Base-by-base conservation (phyloP, 2,797 vertebrate species). In the Arnoldichthys spilopterus region DNA sequence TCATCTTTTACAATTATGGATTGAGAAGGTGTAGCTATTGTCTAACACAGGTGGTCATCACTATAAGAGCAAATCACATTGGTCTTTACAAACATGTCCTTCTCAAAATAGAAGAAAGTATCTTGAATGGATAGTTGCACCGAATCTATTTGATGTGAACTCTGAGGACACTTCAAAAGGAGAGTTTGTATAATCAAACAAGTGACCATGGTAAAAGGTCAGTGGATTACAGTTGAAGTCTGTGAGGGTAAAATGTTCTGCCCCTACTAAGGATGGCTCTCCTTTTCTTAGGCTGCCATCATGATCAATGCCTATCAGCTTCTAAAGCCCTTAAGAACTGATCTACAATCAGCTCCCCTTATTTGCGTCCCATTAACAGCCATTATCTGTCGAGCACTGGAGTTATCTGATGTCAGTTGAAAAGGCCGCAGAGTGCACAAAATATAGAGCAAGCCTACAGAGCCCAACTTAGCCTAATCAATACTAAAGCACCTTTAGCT, bases 401-500 rank as follows among this genome's bases (percentile, higher is more conserved):
- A 8, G 28, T 53, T 53, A 69, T 62, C 32, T 80, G 28, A 59
- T 37, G 40, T 63, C n/a, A 56, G 47, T n/a, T 78, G 24, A 73
- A 78, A 76, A 53, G 22, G 54, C 22, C 13, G 28, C 76, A 68
- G 24, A 69, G 30, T 40, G 74, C 56, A n/a, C 11, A 76, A 73
- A 54, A 66, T 24, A 75, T 47, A 51, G 22, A 63, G 24, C 30
- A 54, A 59, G 74, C 53, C n/a, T 43, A 75, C 73, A 2, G 73
- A 74, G 76, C 73, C 40, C 71, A 79, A 76, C 18, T 76, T 77
- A 74, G 49, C 53, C 63, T 40, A 58, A 79, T 84, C 83, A 84
- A 84, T 84, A 82, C 32, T 28, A 66, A 61, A 76, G 32, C 63
- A 84, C 66, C 58, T 82, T 78, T 69, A 51, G 76, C 58, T 62